Evolutionary conservation across 2,888 invertebrate genomes (phyloP), one percentile per base, ranked within the genome.

Genomic region (Apodemia zela): DNA sequence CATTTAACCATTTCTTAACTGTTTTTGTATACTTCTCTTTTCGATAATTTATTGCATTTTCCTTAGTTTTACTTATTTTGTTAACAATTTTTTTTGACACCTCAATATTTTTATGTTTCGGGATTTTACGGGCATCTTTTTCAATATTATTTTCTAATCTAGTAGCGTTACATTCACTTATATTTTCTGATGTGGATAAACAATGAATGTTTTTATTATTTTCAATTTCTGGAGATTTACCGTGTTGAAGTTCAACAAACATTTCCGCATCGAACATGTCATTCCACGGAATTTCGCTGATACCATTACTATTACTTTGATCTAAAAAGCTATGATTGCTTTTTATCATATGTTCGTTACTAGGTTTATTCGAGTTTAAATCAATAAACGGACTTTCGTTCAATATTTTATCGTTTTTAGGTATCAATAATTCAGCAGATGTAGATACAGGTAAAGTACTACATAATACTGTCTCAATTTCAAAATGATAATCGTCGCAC

Each of bases 1-100:
- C 71, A 49, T 78, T 69, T 0, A 89, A 75, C 89, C 89, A 90
- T 65, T 80, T 82, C 66, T 83, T 82, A 5, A 89, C 81, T 18
- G 76, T 69, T 63, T 79, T 85, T 3, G 76, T 81, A 69, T 80
- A 86, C 62, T 77, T 84, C 70, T 84, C 72, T 70, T 87, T 86
- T 2, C 81, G 75, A 18, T 70, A 72, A 58, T 49, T 71, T 15
- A 49, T 67, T 57, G 76, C 74, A 62, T 69, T 62, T 35, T 33
- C 17, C 68, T 69, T 8, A 35, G 25, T 15, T 68, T 73, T 77
- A 68, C 74, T 81, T 13, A 71, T 29, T 72, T 78, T 79, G 65
- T 76, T 78, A 25, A 45, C n/a, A 4, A 3, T 3, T 11, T 51
- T 51, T 51, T 51, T 51, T 11, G 21, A 51, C 13, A 5, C 25